Conservation (phyloP, 2,797 vertebrate genomes). For the Leucoraja ocellata region DNA sequence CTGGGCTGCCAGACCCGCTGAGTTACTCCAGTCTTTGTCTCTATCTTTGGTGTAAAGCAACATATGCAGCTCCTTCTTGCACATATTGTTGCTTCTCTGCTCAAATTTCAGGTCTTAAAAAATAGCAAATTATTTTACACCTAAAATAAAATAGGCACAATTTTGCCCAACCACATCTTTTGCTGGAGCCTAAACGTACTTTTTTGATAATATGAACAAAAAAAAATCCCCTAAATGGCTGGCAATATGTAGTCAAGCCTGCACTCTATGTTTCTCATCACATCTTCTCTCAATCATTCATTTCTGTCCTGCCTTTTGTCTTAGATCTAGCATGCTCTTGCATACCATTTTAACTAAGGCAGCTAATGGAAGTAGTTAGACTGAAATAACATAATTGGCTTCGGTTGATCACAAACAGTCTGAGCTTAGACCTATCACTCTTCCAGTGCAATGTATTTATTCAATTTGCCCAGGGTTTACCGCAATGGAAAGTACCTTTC, state of each 20-base stretch:
- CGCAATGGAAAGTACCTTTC: slow-evolving; percentile 72
- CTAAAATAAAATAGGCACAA: neutral
- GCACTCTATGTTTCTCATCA: too few species aligned
- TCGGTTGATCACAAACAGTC: slow-evolving; percentile 47
- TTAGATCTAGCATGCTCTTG: neutral
- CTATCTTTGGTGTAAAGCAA: too few species aligned
- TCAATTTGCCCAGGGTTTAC: slow-evolving; percentile 57
- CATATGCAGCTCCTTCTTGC: too few species aligned
- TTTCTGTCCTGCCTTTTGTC: neutral
- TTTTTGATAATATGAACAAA: too few species aligned
- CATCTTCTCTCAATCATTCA: neutral
- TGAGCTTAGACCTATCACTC: slow-evolving; percentile 46
- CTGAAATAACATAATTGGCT: slow-evolving; percentile 56
- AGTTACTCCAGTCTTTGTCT: too few species aligned
- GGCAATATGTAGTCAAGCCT: too few species aligned
- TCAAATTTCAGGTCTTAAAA: too few species aligned
- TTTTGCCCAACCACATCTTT: neutral
- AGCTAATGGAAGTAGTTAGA: slow-evolving; percentile 48
- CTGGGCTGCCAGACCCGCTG: too few species aligned
- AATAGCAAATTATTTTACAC: neutral
- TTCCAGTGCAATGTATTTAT: slow-evolving; percentile 55
- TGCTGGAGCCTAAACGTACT: neutral
- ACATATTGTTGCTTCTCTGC: too few species aligned
- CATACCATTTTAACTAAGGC: neutral
- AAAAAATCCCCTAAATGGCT: neutral